Evolutionary conservation across 2,888 invertebrate species (phyloP).

Genomic region (Eurytoma californica): DNA sequence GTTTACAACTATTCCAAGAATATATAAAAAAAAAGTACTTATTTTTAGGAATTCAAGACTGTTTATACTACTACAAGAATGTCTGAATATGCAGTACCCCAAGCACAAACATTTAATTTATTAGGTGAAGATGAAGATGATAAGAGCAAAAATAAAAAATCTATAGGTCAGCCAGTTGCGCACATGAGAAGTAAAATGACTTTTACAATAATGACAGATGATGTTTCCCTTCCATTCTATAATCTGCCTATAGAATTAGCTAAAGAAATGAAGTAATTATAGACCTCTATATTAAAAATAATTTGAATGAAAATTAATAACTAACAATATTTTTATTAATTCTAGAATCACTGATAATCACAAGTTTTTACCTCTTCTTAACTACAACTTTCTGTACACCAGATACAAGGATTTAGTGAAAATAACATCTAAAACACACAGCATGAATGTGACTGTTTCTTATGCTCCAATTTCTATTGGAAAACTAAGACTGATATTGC

Average conservation of each 20-base stretch:
- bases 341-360: slow-evolving; percentile 78
- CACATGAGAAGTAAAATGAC: slow-evolving; percentile 86
- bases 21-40: neutral
- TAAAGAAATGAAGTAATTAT: slow-evolving; percentile 78
- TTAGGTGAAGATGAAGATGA: slow-evolving; percentile 76
- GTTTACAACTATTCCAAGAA: neutral
- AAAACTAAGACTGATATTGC: slow-evolving; percentile 85
- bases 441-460: slow-evolving; percentile 82
- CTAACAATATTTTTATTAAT: slow-evolving; percentile 55
- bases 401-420: slow-evolving; percentile 85
- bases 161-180: slow-evolving; percentile 78
- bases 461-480: slow-evolving; percentile 88
- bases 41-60: slow-evolving; percentile 69
- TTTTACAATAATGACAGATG: slow-evolving; percentile 87
- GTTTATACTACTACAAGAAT: slow-evolving; percentile 81
- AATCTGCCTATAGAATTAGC: slow-evolving; percentile 84
- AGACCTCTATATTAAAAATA: neutral
- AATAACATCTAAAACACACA: slow-evolving; percentile 79
- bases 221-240: slow-evolving; percentile 80
- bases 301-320: slow-evolving; percentile 16
- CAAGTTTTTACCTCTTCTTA: slow-evolving; percentile 83
- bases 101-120: slow-evolving; percentile 85
- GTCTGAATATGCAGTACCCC: slow-evolving; percentile 85
- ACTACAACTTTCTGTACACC: slow-evolving; percentile 89
- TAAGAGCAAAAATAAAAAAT: slow-evolving; percentile 46